These are phyloP conservation scores for Genyomyrus donnyi DNA, from an alignment of 2,113 vertebrate species.

Conservation along the genomic window DNA sequence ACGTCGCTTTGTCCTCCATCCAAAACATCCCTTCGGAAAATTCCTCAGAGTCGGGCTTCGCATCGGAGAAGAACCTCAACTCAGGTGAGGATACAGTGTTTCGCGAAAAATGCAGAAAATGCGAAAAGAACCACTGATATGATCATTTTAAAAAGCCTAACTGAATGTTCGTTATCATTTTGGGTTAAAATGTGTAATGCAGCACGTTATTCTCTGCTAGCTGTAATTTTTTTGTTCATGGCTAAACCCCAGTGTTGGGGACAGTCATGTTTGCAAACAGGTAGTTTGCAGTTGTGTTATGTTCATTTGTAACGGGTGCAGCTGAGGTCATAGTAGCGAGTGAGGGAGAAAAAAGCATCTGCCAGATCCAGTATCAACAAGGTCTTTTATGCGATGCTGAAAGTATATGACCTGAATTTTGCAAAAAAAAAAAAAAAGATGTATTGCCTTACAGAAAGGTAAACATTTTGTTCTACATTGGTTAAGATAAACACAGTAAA, in stretches of 20 bases:
- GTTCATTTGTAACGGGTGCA: not conserved
- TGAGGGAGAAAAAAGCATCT: not conserved
- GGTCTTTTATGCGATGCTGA: not conserved
- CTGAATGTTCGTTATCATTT: not conserved
- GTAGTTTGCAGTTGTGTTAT: not conserved
- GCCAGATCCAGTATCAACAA: not conserved
- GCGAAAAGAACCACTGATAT: not conserved
- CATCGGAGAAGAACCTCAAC: slow-evolving; percentile 54
- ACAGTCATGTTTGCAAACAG: not conserved
- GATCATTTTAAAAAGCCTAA: not conserved
- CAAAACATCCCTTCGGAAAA: slow-evolving; percentile 62
- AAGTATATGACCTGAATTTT: not conserved
- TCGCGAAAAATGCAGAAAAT: not conserved
- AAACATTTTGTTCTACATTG: not conserved
- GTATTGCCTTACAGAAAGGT: not conserved
- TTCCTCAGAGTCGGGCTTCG: slow-evolving; percentile 49
- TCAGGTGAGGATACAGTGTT: slow-evolving; percentile 42
- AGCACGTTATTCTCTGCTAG: not conserved
- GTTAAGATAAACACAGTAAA: not conserved
- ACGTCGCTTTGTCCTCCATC: slow-evolving; percentile 67
- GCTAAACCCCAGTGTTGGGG: not conserved
- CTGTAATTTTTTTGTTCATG: not conserved
- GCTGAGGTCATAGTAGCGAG: not conserved
- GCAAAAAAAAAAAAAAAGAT: not conserved
- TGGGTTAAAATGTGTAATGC: not conserved